Evolutionary conservation across 2,113 vertebrate species (phyloP).

Genomic region (Vidua macroura): DNA sequence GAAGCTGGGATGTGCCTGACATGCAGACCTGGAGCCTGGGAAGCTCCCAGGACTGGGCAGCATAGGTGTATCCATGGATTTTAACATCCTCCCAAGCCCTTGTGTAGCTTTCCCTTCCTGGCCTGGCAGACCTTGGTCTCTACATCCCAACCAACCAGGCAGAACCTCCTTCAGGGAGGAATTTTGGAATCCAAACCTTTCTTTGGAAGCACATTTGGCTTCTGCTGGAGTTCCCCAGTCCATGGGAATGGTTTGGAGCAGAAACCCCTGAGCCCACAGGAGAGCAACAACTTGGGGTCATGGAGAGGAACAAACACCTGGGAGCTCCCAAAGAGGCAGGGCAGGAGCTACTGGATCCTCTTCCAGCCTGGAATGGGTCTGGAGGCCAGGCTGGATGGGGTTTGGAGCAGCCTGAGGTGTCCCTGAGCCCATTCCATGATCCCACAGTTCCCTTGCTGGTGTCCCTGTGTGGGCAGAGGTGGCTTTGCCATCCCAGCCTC

Average conservation of each 20-base stretch:
- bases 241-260: neutral
- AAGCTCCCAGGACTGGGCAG: neutral
- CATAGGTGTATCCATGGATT: neutral
- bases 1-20: neutral
- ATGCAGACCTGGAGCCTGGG: neutral
- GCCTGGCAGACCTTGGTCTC: neutral
- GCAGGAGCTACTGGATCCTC: neutral
- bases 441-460: fast-evolving
- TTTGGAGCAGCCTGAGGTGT: neutral
- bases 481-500: neutral
- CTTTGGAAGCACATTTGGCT: neutral
- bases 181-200: neutral
- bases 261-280: neutral
- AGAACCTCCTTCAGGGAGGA: neutral
- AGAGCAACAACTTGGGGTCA: fast-evolving
- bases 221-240: neutral
- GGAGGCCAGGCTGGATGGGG: fast-evolving
- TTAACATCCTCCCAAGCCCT: fast-evolving
- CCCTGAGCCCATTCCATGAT: neutral
- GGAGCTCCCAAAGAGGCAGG: neutral
- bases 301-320: neutral
- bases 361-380: neutral
- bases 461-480: fast-evolving
- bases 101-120: neutral
- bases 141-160: neutral